Conservation (phyloP, 1,140 invertebrate species). For the Drosophila sproati region DNA sequence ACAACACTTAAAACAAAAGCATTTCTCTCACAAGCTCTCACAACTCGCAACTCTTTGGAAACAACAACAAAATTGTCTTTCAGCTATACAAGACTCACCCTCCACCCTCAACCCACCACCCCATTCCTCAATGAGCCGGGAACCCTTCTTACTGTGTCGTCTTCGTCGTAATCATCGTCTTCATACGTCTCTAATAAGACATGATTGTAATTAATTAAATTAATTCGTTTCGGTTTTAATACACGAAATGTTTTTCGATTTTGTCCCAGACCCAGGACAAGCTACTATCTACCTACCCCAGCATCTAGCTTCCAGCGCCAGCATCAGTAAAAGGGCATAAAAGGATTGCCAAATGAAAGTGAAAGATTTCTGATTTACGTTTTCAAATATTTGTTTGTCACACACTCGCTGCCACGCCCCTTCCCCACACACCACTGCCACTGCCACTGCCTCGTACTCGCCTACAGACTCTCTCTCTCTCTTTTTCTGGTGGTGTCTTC, state of each 20-base stretch:
- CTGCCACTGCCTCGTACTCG: no score
- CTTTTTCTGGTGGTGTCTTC: neutral
- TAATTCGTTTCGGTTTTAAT: slow-evolving; percentile 85
- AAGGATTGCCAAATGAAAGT: slow-evolving; percentile 82
- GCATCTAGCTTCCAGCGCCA: neutral
- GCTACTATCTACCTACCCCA: slow-evolving; percentile 7
- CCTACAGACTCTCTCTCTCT: no score
- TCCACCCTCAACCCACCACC: neutral
- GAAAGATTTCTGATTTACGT: slow-evolving; percentile 82
- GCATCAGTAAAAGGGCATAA: slow-evolving; percentile 44
- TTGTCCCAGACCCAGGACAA: slow-evolving; percentile 42
- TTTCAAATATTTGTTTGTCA: slow-evolving; percentile 82
- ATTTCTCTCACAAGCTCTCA: slow-evolving; percentile 14
- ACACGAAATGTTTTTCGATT: slow-evolving; percentile 84
- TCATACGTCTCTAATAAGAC: slow-evolving; percentile 84
- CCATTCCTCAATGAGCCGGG: slow-evolving; percentile 2
- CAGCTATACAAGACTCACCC: neutral
- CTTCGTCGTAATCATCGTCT: slow-evolving; percentile 40
- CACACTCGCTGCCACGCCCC: slow-evolving; percentile 45
- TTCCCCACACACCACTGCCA: neutral
- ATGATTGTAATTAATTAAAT: slow-evolving; percentile 85
- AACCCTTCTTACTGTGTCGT: slow-evolving; percentile 14
- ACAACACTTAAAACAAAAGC: slow-evolving; percentile 76
- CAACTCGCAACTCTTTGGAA: slow-evolving; percentile 63
- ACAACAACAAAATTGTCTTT: slow-evolving; percentile 58